Evolutionary conservation across 2,797 vertebrate genomes (phyloP), one percentile per base, ranked within the genome.

Genomic region (Artibeus lituratus): DNA sequence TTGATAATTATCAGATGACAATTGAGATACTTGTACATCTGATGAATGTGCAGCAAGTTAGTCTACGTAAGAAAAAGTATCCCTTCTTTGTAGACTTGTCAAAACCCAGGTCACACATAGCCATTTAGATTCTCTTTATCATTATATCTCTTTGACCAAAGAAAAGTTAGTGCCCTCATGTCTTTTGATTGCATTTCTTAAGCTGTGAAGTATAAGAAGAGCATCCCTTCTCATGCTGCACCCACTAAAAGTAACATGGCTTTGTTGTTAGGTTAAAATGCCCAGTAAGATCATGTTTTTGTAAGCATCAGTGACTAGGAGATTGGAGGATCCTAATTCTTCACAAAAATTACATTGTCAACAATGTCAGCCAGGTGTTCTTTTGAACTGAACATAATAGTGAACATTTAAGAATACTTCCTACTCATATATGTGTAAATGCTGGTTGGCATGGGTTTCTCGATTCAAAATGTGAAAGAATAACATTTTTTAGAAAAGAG

Each of bases 121-220:
- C 87, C 83, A 72, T 80, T 95, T 83, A 67, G n/a, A 70, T 78
- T 85, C 95, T 91, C n/a, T 88, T 86, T 87, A 53, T 42, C 32
- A 10, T 4, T 44, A 24, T 78, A 86, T 55, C 11, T 18, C 37
- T 86, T 90, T 78, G 76, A 29, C 32, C 69, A 83, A 65, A 81
- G 18, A 69, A 88, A 87, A 93, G 37, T 82, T 4, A 92, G 32
- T 82, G 5, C 10, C 3, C 26, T 81, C 94, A 2, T 92, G 3
- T 67, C 53, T 94, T 95, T 55, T 22, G 19, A 83, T 87, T 81
- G 21, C 26, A 39, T 42, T 87, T 87, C 39, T 57, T 65, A 65
- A 93, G 19, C 82, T 35, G n/a, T 53, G 26, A 35, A 65, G 14
- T 73, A 14, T 57, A 26, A 32, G 67, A 51, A 91, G 49, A 74